Conservation (phyloP, 2,113 vertebrate genomes). For the Cygnus atratus region DNA sequence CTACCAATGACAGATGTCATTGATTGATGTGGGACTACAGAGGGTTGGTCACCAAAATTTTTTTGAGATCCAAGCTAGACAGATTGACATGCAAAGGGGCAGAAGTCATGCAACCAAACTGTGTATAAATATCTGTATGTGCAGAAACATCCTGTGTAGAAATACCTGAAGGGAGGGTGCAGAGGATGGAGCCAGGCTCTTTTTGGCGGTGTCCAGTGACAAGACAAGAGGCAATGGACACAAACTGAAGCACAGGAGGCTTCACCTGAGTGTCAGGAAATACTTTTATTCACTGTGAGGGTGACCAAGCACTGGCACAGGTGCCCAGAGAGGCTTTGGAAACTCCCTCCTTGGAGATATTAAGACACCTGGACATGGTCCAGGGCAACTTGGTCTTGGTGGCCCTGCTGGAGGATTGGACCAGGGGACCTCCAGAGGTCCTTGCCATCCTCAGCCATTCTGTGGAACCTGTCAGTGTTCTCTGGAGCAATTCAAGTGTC, state of each 20-base stretch:
- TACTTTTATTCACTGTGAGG: too few relatives aligned
- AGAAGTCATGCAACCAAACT: not conserved
- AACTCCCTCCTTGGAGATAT: too few relatives aligned
- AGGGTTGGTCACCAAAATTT: not conserved
- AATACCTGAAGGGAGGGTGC: not conserved
- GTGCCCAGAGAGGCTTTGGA: too few relatives aligned
- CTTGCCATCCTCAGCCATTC: not conserved
- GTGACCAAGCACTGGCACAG: too few relatives aligned
- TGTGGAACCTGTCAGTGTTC: not conserved
- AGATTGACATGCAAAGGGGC: not conserved
- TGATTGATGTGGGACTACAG: not conserved
- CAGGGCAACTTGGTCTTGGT: not conserved
- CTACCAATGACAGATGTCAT: not conserved
- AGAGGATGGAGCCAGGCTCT: not conserved
- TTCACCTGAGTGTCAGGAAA: too few relatives aligned
- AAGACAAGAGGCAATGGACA: too few relatives aligned
- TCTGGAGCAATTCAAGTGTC: not conserved
- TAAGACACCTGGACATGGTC: not conserved
- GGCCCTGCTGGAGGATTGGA: accelerated
- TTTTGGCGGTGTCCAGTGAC: too few relatives aligned
- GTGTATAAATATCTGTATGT: not conserved
- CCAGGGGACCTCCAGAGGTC: not conserved
- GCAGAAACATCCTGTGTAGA: not conserved
- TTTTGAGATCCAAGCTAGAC: not conserved
- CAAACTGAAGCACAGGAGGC: too few relatives aligned